These are phyloP conservation scores for Melieria picta DNA, from an alignment of 2,888 invertebrate genomes.

Conservation along the genomic window DNA sequence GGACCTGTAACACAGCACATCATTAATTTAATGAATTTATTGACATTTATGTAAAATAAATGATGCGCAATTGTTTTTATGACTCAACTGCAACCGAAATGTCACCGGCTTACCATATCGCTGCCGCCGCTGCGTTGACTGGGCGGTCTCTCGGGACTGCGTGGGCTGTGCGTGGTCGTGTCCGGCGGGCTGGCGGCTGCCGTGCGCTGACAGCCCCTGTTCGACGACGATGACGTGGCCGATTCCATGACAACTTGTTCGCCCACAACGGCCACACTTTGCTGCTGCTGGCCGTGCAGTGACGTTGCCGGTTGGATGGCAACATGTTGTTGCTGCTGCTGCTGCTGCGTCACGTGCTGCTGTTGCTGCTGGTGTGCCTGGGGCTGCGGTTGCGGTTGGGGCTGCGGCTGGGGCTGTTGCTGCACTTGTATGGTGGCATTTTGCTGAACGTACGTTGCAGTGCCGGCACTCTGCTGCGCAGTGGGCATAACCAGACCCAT, in stretches of 20 bases:
- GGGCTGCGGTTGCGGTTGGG: slow-evolving; percentile 45
- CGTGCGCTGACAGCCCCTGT: slow-evolving; percentile 49
- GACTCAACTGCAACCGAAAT: not conserved
- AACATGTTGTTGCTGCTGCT: slow-evolving; percentile 45
- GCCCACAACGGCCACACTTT: slow-evolving; percentile 46
- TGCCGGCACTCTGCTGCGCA: slow-evolving; percentile 63
- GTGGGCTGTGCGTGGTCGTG: slow-evolving; percentile 85
- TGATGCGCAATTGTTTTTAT: not conserved
- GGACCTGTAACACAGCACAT: slow-evolving; percentile 74
- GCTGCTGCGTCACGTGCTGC: slow-evolving; percentile 45
- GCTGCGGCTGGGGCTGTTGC: slow-evolving; percentile 66
- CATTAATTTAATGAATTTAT: no score
- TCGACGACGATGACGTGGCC: slow-evolving; percentile 40
- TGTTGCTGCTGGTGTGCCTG: slow-evolving; percentile 40
- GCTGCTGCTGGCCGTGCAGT: slow-evolving; percentile 34
- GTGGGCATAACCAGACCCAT: slow-evolving; percentile 65
- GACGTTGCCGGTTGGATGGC: slow-evolving; percentile 44
- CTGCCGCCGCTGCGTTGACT: slow-evolving; percentile 65
- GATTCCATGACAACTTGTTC: slow-evolving; percentile 53
- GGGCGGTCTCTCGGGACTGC: slow-evolving; percentile 69
- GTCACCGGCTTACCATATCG: slow-evolving; percentile 60
- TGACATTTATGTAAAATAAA: not conserved
- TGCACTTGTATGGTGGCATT: slow-evolving; percentile 81
- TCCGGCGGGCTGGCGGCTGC: slow-evolving; percentile 78
- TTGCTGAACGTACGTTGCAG: slow-evolving; percentile 83